These are phyloP conservation scores for Lithosia quadra DNA, from an alignment of 2,888 invertebrate species.

Conservation along the genomic window DNA sequence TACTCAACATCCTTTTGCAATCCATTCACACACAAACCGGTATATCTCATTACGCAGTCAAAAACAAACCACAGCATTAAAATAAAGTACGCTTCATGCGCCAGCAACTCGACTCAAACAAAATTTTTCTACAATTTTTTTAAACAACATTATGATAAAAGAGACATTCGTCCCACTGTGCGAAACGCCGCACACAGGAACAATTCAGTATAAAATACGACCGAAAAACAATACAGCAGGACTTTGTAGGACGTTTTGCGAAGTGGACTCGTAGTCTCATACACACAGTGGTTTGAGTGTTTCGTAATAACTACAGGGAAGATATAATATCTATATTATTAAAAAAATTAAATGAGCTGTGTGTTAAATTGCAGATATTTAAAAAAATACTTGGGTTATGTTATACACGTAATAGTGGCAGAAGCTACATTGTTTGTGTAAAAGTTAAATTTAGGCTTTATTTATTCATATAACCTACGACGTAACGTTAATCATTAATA, in stretches of 20 bases:
- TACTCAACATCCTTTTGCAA: slow-evolving; percentile 11
- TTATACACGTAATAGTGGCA: no score
- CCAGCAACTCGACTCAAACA: slow-evolving; percentile 41
- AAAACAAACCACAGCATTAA: slow-evolving; percentile 47
- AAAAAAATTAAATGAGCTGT: no score
- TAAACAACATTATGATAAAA: slow-evolving; percentile 51
- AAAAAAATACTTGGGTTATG: no score
- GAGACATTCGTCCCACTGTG: slow-evolving; percentile 26
- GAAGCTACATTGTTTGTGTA: no score
- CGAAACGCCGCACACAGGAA: slow-evolving; percentile 50
- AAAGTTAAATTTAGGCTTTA: no score
- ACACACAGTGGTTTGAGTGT: slow-evolving; percentile 44
- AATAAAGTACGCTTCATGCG: slow-evolving; percentile 40
- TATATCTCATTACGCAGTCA: slow-evolving; percentile 44
- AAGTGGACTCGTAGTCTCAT: slow-evolving; percentile 39
- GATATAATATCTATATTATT: no score
- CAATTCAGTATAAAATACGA: slow-evolving; percentile 50
- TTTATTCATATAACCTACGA: no score
- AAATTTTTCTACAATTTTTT: slow-evolving; percentile 46
- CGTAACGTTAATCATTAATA: no score
- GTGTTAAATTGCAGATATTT: no score
- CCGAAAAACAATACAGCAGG: slow-evolving; percentile 50
- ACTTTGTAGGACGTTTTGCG: slow-evolving; percentile 40
- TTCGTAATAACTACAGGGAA: slow-evolving; percentile 17
- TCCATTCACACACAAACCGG: slow-evolving; percentile 3